Percentiles rank a stretch among this genome's conserved stretches.
Evolutionary conservation across 2,888 invertebrate species (phyloP).

Genomic region (Agrenia bidenticulata): DNA sequence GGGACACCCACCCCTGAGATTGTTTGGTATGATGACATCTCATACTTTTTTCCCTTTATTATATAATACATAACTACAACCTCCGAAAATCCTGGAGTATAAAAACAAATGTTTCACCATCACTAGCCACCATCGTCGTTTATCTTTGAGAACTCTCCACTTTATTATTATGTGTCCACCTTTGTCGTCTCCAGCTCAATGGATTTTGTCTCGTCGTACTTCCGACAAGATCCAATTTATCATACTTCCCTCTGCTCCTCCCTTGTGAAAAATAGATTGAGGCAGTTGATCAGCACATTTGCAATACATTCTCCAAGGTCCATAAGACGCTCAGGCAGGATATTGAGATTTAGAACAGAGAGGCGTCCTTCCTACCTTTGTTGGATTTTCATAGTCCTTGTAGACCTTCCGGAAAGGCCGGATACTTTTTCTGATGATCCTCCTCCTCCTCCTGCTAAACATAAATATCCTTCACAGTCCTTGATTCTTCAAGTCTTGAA

Average conservation of each 20-base stretch:
- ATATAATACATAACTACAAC: neutral
- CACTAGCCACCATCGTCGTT: neutral
- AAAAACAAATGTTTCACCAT: neutral
- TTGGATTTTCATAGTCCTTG: too few relatives aligned
- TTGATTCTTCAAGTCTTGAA: too few relatives aligned
- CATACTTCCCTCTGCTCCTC: neutral
- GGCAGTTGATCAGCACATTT: too few relatives aligned
- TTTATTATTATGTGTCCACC: conserved; percentile 12
- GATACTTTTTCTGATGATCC: too few relatives aligned
- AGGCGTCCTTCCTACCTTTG: too few relatives aligned
- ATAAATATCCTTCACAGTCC: too few relatives aligned
- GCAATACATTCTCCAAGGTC: too few relatives aligned
- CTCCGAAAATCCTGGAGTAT: neutral
- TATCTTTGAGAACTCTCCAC: neutral
- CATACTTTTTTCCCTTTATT: neutral
- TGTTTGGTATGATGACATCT: conserved; percentile 78
- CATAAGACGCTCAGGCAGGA: too few relatives aligned
- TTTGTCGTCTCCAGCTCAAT: conserved; percentile 4
- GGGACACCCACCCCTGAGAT: conserved; percentile 94
- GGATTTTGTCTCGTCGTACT: conserved; percentile 16
- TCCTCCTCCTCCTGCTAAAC: too few relatives aligned
- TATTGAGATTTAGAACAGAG: too few relatives aligned
- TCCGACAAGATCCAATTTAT: conserved; percentile 18
- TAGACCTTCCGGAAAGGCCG: too few relatives aligned
- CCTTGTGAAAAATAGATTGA: too few relatives aligned